Evolutionary conservation across 1,140 invertebrate genomes (phyloP).

Genomic region (Drosophila seguyi): DNA sequence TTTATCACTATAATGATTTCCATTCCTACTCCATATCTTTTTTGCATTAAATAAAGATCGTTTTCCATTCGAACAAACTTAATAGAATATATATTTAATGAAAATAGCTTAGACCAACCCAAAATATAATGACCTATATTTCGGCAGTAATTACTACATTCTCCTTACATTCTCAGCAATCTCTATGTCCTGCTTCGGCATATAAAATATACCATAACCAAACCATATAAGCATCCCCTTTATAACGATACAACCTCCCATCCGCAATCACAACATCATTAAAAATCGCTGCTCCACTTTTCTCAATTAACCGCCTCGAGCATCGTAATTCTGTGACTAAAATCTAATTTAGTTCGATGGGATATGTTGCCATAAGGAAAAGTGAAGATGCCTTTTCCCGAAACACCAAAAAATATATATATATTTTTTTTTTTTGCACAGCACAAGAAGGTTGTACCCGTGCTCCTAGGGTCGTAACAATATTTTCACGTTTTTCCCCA

Average conservation of each 20-base stretch:
- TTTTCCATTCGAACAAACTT: neutral
- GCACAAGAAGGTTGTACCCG: neutral
- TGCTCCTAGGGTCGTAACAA: slow-evolving; percentile 68
- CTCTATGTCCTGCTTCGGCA: neutral
- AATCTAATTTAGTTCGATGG: slow-evolving; percentile 78
- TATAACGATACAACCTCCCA: slow-evolving; percentile 1
- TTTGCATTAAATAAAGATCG: neutral
- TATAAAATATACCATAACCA: neutral
- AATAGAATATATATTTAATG: neutral
- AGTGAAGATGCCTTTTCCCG: neutral
- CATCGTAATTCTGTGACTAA: slow-evolving; percentile 77
- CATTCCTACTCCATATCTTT: too few relatives aligned
- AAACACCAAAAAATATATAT: neutral
- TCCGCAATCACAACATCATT: slow-evolving; percentile 67
- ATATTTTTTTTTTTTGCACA: slow-evolving; percentile 23
- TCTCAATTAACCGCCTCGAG: slow-evolving; percentile 68
- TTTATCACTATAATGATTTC: neutral
- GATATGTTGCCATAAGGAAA: slow-evolving; percentile 30
- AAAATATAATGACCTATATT: neutral
- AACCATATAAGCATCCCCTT: slow-evolving; percentile 24
- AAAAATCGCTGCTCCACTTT: slow-evolving; percentile 75
- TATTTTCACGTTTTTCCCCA: slow-evolving; percentile 83
- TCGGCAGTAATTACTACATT: neutral
- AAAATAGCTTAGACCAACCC: neutral
- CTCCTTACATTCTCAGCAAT: neutral